Evolutionary conservation across 1,140 invertebrate species (phyloP).

Genomic region (Brachionus calyciflorus): DNA sequence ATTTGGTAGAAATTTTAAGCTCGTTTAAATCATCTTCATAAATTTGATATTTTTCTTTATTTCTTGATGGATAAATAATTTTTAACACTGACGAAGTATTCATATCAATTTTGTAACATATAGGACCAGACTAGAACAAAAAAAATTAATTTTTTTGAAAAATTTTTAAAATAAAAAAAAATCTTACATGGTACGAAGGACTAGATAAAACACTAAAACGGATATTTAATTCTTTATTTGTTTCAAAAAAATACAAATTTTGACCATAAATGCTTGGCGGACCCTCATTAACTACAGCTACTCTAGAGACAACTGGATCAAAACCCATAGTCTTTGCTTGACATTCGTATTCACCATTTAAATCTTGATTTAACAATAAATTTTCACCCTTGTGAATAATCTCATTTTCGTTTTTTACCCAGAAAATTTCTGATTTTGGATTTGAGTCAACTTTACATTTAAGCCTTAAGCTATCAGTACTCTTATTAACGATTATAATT

Average conservation of each 20-base stretch:
- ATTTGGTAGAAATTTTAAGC: slow-evolving; percentile 21
- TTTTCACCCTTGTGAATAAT: neutral
- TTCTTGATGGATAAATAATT: neutral
- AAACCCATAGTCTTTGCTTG: neutral
- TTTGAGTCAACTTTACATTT: slow-evolving; percentile 20
- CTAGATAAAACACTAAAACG: slow-evolving; percentile 8
- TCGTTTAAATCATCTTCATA: slow-evolving; percentile 1
- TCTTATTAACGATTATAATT: neutral
- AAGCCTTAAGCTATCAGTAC: neutral
- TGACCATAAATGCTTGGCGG: neutral
- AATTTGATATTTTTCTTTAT: neutral
- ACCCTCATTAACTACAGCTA: neutral
- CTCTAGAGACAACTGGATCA: neutral
- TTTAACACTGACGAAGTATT: neutral
- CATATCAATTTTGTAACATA: slow-evolving; percentile 7
- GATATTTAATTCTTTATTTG: slow-evolving; percentile 17
- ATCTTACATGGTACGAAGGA: slow-evolving; percentile 25
- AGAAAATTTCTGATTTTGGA: neutral
- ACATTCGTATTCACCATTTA: slow-evolving; percentile 1
- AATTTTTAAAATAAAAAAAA: neutral
- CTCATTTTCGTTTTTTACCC: slow-evolving; percentile 3
- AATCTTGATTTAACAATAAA: neutral
- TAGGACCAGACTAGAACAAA: neutral
- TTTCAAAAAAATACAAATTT: neutral
- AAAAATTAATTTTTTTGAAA: neutral